Evolutionary conservation across 2,888 invertebrate species (phyloP), one percentile per base, ranked within the genome.

Genomic region (Drosophila basisetae): DNA sequence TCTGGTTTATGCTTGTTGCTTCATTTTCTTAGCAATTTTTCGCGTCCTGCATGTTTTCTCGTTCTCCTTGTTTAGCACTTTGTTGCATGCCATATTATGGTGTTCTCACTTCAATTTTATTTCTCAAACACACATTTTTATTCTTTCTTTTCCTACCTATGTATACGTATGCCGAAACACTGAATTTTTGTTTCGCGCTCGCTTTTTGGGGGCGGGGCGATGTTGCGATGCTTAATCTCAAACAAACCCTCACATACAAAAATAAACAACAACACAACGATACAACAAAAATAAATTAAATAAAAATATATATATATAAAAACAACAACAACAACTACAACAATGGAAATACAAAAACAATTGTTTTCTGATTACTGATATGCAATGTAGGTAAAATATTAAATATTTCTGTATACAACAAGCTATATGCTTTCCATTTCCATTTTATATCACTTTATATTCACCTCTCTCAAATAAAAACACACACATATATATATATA

Each of bases 371-470:
- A 78, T 67, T 69, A 66, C 47, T 47, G 16, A 74, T 54, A 70
- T 75, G 65, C 80, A 88, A 86, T 84, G 86, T 87, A 87, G 86
- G 90, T 87, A 86, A 86, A 76, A 76, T 52, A 78, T 72, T 18
- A 68, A 68, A 82, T 87, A 84, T 53, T 67, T 74, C 62, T 70
- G 59, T 71, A 54, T 74, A 70, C 60, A 53, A 72, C 61, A 63
- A 59, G 64, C 73, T 68, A 70, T 72, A 66, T 78, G 73, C 72
- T 61, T 71, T 53, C 59, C 59, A 77, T 63, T 25, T 28, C 25
- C 37, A 55, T 25, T 25, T 37, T 25, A 37, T 55, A 61, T 72
- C 61, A 76, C 59, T 65, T 72, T 61, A 67, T 68, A 67, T 65
- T 61, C 61, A 55, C 50, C 55, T 62, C 43, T 31, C 43, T 58